A percentile compares a stretch with the other conserved stretches of the same genome.
Conservation (phyloP, 2,113 vertebrate species). For the Ciconia boyciana region DNA sequence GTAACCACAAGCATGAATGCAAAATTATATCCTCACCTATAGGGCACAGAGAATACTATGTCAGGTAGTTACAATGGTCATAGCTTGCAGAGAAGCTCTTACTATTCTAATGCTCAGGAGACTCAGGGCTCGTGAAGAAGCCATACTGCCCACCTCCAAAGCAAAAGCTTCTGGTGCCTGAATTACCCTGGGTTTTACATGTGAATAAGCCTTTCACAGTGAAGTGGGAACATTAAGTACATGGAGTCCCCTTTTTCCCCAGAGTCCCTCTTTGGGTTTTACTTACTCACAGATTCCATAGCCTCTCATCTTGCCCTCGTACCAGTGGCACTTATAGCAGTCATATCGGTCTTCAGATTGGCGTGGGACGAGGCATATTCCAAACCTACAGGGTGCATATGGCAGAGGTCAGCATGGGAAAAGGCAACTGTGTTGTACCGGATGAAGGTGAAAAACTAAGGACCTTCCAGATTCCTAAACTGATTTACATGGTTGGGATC, state of each 20-base stretch:
- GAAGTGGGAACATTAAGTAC: rapidly evolving
- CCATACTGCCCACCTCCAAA: background rate
- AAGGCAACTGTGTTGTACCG: rapidly evolving
- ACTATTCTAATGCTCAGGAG: background rate
- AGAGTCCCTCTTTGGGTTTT: background rate
- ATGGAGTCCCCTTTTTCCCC: rapidly evolving
- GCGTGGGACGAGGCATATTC: constrained; percentile 72
- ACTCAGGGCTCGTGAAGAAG: background rate
- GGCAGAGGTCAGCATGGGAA: background rate
- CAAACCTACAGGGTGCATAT: constrained; percentile 60
- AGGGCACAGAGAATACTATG: background rate
- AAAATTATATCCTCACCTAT: background rate
- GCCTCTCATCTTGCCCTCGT: constrained; percentile 67
- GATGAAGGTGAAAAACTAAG: background rate
- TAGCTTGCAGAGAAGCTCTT: background rate
- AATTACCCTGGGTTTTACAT: background rate
- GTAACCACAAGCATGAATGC: background rate
- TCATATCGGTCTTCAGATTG: constrained; percentile 66
- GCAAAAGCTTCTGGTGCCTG: background rate
- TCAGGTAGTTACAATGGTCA: too few relatives aligned
- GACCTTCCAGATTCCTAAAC: background rate
- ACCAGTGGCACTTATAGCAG: constrained; percentile 84
- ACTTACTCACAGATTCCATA: constrained; percentile 86
- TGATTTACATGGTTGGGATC: background rate
- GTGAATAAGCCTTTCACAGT: background rate